Evolutionary conservation across 2,113 vertebrate species (phyloP).

Genomic region (Mohoua ochrocephala): DNA sequence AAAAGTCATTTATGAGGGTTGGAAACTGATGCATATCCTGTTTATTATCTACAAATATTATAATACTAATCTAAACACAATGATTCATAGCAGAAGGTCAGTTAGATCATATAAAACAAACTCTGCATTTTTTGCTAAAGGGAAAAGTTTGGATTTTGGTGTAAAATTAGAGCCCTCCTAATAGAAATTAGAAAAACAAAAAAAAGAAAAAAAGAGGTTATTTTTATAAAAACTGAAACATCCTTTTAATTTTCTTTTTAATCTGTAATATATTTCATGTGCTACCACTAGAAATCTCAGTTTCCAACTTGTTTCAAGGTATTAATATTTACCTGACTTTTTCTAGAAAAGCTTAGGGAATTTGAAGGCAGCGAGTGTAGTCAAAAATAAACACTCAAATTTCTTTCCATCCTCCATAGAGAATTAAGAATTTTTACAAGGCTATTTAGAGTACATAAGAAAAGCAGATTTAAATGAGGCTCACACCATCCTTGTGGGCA

Average conservation of each 20-base stretch:
- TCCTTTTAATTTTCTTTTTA: neutral
- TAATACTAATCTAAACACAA: neutral
- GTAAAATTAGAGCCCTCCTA: neutral
- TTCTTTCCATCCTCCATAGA: neutral
- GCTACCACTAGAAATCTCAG: neutral
- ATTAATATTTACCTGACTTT: neutral
- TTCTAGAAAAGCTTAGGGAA: neutral
- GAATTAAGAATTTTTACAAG: neutral
- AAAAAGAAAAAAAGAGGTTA: fast-evolving
- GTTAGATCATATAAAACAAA: neutral
- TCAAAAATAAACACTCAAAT: neutral
- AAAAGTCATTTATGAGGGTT: neutral
- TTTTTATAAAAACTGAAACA: neutral
- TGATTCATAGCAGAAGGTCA: neutral
- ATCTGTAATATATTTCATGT: neutral
- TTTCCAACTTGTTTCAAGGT: neutral
- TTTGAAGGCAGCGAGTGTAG: neutral
- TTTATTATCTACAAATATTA: neutral
- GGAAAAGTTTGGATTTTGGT: neutral
- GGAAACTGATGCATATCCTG: neutral
- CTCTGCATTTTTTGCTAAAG: neutral
- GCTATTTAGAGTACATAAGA: neutral
- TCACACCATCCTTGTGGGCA: neutral
- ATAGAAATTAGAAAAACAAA: neutral
- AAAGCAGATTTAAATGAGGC: neutral